Conservation (phyloP, 1,140 invertebrate genomes). For the Mercenaria mercenaria region DNA sequence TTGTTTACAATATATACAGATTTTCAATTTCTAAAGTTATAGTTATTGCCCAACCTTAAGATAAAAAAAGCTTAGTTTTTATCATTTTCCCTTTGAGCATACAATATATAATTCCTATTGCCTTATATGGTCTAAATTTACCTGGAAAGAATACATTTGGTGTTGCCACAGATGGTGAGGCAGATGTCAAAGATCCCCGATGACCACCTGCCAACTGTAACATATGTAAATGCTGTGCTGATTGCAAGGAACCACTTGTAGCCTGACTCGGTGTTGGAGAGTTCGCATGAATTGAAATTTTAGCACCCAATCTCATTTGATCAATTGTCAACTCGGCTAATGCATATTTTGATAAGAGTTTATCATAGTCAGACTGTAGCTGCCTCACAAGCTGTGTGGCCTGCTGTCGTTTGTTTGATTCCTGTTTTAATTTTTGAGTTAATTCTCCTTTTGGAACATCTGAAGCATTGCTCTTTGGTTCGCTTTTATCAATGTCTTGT, state of each 20-base stretch:
- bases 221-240: conserved; percentile 75
- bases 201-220: conserved; percentile 68
- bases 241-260: conserved; percentile 69
- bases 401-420: conserved; percentile 80
- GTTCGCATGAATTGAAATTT: conserved; percentile 81
- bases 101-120: too few relatives aligned
- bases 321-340: conserved; percentile 86
- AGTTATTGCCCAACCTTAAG: too few relatives aligned
- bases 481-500: conserved; percentile 65
- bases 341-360: conserved; percentile 85
- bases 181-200: conserved; percentile 32
- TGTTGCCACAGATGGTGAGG: conserved; percentile 43
- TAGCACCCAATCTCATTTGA: conserved; percentile 84
- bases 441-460: conserved; percentile 77
- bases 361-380: conserved; percentile 84
- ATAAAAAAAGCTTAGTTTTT: too few relatives aligned
- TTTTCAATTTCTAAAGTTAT: too few relatives aligned
- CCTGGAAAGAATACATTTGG: conserved; percentile 47
- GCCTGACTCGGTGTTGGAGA: conserved; percentile 80
- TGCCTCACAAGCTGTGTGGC: conserved; percentile 84
- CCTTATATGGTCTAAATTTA: background rate
- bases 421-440: conserved; percentile 79
- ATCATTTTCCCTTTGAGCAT: too few relatives aligned
- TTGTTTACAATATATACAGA: too few relatives aligned
- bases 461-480: conserved; percentile 66